Conservation (phyloP, 1,140 invertebrate species). For the Portunus trituberculatus region DNA sequence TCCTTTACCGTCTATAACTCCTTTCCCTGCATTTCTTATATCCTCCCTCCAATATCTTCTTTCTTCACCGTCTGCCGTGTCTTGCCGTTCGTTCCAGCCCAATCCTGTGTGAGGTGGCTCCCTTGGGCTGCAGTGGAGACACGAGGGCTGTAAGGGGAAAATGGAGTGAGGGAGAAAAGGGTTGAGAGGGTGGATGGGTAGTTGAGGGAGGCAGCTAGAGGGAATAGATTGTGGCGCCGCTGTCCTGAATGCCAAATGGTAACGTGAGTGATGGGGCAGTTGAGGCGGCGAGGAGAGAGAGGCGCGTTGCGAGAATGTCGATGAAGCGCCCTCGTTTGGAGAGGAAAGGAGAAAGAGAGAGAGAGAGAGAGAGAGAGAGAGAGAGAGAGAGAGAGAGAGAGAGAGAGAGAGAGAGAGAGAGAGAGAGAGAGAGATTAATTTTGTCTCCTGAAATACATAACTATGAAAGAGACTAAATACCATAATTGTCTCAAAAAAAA, state of each 20-base stretch:
- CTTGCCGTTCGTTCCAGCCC: too few relatives aligned
- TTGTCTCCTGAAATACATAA: too few relatives aligned
- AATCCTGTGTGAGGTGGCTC: too few relatives aligned
- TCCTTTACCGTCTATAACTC: too few relatives aligned
- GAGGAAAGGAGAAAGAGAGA: not conserved
- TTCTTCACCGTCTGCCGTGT: too few relatives aligned
- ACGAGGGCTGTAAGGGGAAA: not conserved
- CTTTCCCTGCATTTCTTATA: too few relatives aligned
- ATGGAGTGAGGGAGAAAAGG: not conserved
- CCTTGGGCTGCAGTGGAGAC: too few relatives aligned
- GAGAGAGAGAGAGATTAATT: not conserved
- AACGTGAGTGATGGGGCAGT: slow-evolving; percentile 2
- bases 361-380: slow-evolving; percentile 18
- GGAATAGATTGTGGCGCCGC: slow-evolving; percentile 6
- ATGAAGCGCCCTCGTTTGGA: not conserved
- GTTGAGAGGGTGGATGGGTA: slow-evolving; percentile 6
- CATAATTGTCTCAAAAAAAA: too few relatives aligned
- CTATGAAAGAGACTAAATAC: too few relatives aligned
- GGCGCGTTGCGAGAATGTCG: not conserved
- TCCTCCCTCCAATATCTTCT: too few relatives aligned
- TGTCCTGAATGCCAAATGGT: not conserved
- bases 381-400: not conserved
- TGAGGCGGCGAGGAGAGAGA: not conserved
- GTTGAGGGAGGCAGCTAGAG: not conserved
- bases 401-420: not conserved